Evolutionary conservation across 2,888 invertebrate genomes (phyloP).

Genomic region (Plagiodera versicolora): DNA sequence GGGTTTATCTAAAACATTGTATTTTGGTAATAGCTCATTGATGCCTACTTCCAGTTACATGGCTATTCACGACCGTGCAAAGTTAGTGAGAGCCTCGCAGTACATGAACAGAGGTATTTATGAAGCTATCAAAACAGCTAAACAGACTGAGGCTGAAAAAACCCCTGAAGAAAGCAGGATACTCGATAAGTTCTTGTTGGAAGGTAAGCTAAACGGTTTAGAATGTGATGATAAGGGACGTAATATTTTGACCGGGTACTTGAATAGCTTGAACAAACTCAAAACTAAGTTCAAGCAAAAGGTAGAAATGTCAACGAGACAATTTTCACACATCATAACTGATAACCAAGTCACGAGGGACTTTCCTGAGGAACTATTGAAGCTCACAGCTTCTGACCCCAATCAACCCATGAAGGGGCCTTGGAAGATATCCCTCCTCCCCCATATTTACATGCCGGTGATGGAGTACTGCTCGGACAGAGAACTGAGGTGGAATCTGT

Average conservation of each 20-base stretch:
- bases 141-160: constrained; percentile 22
- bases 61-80: constrained; percentile 78
- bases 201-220: constrained; percentile 82
- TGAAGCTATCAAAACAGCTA: constrained; percentile 63
- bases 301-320: constrained; percentile 65
- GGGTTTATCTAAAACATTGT: constrained; percentile 84
- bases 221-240: constrained; percentile 62
- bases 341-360: constrained; percentile 70
- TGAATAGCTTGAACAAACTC: constrained; percentile 61
- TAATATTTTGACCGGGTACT: constrained; percentile 59
- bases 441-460: constrained; percentile 71
- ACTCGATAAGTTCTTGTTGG: constrained; percentile 75
- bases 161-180: constrained; percentile 69
- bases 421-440: constrained; percentile 80
- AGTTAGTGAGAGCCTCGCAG: constrained; percentile 72
- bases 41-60: constrained; percentile 80
- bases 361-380: constrained; percentile 72
- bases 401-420: constrained; percentile 70
- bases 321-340: constrained; percentile 68
- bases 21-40: constrained; percentile 74
- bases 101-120: constrained; percentile 73
- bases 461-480: constrained; percentile 85
- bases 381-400: constrained; percentile 66
- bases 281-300: constrained; percentile 68
- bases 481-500: constrained; percentile 77